Percentiles rank a stretch among this genome's conserved stretches.
These are phyloP conservation scores for Centropus bengalensis DNA, from an alignment of 2,113 vertebrate genomes.

Conservation along the genomic window DNA sequence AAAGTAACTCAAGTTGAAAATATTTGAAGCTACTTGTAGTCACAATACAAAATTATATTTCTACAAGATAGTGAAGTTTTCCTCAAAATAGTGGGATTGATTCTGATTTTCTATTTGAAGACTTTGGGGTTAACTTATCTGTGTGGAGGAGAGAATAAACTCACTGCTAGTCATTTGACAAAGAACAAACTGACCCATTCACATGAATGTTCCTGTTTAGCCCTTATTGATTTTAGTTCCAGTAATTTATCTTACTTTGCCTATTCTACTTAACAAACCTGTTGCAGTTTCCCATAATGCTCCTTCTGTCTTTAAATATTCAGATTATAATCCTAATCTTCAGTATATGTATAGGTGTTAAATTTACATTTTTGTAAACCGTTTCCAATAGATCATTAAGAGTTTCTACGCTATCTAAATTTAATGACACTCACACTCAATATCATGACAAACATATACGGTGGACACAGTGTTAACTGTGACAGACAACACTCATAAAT, in stretches of 20 bases:
- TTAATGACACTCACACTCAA: background rate
- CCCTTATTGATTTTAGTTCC: background rate
- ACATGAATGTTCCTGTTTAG: background rate
- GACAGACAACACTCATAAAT: background rate
- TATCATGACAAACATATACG: background rate
- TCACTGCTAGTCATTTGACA: background rate
- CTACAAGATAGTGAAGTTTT: fast-evolving
- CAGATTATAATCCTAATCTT: background rate
- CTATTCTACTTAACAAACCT: background rate
- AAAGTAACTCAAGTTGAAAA: background rate
- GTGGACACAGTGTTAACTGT: background rate
- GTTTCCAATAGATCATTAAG: background rate
- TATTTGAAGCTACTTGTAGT: background rate
- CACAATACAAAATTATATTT: background rate
- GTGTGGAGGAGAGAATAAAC: background rate
- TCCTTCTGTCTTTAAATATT: background rate
- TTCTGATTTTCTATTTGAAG: background rate
- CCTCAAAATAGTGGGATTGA: background rate
- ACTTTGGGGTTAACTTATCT: background rate
- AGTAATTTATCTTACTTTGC: background rate
- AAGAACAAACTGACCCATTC: background rate
- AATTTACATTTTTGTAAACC: background rate
- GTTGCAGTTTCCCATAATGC: background rate
- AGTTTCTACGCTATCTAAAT: background rate
- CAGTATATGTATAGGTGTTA: background rate